Evolutionary conservation across 2,113 vertebrate genomes (phyloP), one percentile per base, ranked within the genome.

Genomic region (Mola mola): DNA sequence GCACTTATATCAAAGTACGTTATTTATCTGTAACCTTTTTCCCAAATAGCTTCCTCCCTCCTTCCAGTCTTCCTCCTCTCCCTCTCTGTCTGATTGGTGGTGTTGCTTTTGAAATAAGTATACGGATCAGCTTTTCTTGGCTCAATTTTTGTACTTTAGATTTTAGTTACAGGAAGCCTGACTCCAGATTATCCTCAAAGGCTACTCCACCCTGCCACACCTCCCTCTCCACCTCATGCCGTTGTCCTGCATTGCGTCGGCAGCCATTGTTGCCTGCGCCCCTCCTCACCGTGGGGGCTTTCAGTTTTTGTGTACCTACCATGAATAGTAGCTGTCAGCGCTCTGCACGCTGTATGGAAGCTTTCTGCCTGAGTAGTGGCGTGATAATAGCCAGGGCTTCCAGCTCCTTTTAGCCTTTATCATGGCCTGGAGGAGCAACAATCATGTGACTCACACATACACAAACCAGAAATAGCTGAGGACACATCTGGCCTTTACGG

Each of bases 251-350:
- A 29, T n/a, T 9, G 31, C 6, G 17, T 36, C 33, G 49, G 70
- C 71, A 51, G 67, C 78, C 80, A 75, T 79, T 76, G 65, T 77
- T 66, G 46, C 47, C 22, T 25, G 37, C 7, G 1, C 55, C 37
- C 61, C 43, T 52, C 36, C 17, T 21, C 29, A 2, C 66, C 36
- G 33, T 46, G 49, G 63, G 69, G 24, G 44, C 43, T 67, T 70
- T 75, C 26, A 40, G 40, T 15, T 13, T 6, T 16, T 31, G 33
- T 49, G 6, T 25, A 24, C 12, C 26, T 17, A 22, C 19, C 11
- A 15, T 48, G 49, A 8, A 48, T 46, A 29, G 31, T 33, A 6
- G 31, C 9, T 47, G 58, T 44, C 42, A 57, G 60, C 41, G 53
- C n/a, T 17, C 10, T 47, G 16, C 31, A 47, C 16, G 4, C 20